These are phyloP conservation scores for Eira barbara DNA, from an alignment of 2,113 vertebrate species.

Conservation along the genomic window DNA sequence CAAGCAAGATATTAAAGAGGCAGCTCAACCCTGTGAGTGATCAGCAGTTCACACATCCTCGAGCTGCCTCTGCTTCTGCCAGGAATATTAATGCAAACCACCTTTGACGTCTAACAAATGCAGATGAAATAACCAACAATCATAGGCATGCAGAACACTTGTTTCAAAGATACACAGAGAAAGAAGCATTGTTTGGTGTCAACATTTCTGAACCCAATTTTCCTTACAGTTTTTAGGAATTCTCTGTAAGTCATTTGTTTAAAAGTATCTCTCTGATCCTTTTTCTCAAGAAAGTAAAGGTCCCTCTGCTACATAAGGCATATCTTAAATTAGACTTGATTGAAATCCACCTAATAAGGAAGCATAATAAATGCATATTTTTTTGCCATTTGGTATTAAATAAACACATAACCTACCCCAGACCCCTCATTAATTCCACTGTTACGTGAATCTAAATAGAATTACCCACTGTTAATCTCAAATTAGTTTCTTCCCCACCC, in stretches of 20 bases:
- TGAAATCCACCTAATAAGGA: slow-evolving; percentile 2
- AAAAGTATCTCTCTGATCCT: slow-evolving; percentile 34
- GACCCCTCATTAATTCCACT: slow-evolving; percentile 22
- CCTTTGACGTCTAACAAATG: slow-evolving; percentile 67
- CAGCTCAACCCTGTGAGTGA: slow-evolving; percentile 77
- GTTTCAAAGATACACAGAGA: not conserved
- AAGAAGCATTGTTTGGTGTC: not conserved
- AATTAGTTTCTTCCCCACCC: slow-evolving; percentile 44
- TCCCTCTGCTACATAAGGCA: slow-evolving; percentile 48
- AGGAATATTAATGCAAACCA: slow-evolving; percentile 81
- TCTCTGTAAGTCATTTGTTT: slow-evolving; percentile 68
- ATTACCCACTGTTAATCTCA: slow-evolving; percentile 52
- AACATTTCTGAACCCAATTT: not conserved
- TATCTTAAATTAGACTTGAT: not conserved
- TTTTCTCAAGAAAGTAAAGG: slow-evolving; percentile 28
- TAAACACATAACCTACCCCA: slow-evolving; percentile 30
- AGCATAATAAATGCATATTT: slow-evolving; percentile 30
- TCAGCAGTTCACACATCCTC: slow-evolving; percentile 77
- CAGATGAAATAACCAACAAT: slow-evolving; percentile 57
- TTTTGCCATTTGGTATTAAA: not conserved
- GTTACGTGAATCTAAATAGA: slow-evolving; percentile 49
- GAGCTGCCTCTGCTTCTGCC: slow-evolving; percentile 66
- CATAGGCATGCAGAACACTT: not conserved
- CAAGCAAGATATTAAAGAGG: slow-evolving; percentile 78
- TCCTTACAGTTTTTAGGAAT: not conserved